phyloP scores from a whole-genome alignment of 1,140 invertebrate species.

The Triops longicaudatus region DNA sequence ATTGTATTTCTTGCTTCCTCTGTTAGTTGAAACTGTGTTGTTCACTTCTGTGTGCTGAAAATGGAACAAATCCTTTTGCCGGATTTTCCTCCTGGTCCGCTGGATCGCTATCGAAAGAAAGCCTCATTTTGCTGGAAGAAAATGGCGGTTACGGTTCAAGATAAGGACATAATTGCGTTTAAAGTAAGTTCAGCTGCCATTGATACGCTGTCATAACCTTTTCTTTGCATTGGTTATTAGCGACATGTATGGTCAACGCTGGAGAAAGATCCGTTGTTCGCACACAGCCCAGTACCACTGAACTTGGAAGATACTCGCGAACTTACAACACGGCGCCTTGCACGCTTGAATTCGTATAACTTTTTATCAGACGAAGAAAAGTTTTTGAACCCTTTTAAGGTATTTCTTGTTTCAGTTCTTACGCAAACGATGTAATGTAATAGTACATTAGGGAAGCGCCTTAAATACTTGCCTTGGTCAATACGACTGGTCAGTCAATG shows the following conservation, averaged over 20 bases:
- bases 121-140: slow-evolving; percentile 71
- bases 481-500: slow-evolving; percentile 57
- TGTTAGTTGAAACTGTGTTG: background rate
- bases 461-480: slow-evolving; percentile 48
- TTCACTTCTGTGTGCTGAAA: background rate
- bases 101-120: slow-evolving; percentile 59
- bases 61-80: slow-evolving; percentile 33
- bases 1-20: background rate
- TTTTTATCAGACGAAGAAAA: slow-evolving; percentile 52
- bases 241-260: slow-evolving; percentile 69
- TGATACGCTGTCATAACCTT: background rate
- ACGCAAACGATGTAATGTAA: background rate
- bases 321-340: slow-evolving; percentile 50
- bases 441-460: slow-evolving; percentile 31
- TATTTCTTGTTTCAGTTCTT: slow-evolving; percentile 19
- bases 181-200: slow-evolving; percentile 41
- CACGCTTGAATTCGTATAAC: slow-evolving; percentile 53
- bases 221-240: slow-evolving; percentile 44
- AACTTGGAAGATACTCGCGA: slow-evolving; percentile 54
- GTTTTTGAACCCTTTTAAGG: slow-evolving; percentile 40
- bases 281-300: slow-evolving; percentile 43
- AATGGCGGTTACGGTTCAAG: slow-evolving; percentile 61
- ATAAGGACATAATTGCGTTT: slow-evolving; percentile 57
- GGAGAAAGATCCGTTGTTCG: slow-evolving; percentile 69
- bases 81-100: slow-evolving; percentile 57